Evolutionary conservation across 2,888 invertebrate genomes (phyloP), one percentile per base, ranked within the genome.

Genomic region (Yponomeuta sedellus): DNA sequence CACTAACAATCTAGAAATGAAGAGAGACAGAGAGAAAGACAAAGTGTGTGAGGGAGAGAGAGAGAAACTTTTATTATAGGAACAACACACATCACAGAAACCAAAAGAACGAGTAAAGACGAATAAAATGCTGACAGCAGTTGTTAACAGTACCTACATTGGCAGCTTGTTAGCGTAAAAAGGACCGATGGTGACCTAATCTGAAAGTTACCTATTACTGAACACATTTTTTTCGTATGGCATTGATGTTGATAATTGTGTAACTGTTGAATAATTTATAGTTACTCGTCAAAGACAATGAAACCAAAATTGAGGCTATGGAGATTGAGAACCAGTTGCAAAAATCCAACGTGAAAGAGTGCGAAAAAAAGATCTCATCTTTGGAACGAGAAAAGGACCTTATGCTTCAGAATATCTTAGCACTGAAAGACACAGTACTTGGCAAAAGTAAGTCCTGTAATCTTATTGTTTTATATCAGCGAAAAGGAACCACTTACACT

Each of bases 401-500:
- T 57, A 68, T 81, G 16, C 68, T 71, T 39, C 75, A 73, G 65
- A 73, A 82, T 67, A 71, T 82, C 44, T 65, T 66, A 65, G 64
- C 74, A 11, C 66, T 77, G 34, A 74, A 71, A 69, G 74, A 79
- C 65, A 70, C 78, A 19, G 71, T 77, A 20, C 64, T 75, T 61
- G 75, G 77, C 22, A 80, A 77, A 76, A 78, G 84, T 85, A 75
- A 77, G 82, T 78, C 11, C 44, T 25, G 25, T 25, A 5, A 4
- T 25, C 3, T 25, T 25, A 5, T 25, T 25, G 25, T 25, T 25
- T 2, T 25, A 25, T 25, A 25, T 25, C 25, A 25, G 25, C 2
- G 25, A 25, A 25, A 25, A 25, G 2, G 5, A 25, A 25, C 25
- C 25, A 25, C n/a, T n/a, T n/a, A n/a, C 5, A 25, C 25, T 25